Conservation (phyloP, 2,113 vertebrate genomes). For the Alethe castanea region DNA sequence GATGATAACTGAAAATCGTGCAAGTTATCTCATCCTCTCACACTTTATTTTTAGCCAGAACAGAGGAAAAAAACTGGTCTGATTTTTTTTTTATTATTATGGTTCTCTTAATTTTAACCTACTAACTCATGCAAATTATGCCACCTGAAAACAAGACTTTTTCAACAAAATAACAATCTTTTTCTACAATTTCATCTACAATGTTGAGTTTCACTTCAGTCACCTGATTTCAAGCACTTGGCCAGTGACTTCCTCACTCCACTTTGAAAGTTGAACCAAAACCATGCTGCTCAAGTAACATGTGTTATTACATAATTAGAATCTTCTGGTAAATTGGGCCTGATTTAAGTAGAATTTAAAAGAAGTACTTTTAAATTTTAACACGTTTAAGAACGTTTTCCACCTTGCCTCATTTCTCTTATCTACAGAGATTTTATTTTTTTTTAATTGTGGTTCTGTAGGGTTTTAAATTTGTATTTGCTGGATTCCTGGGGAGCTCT, state of each 20-base stretch:
- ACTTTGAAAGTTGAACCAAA: background rate
- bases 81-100: background rate
- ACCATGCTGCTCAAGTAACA: rapidly evolving
- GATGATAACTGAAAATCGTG: background rate
- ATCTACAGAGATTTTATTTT: background rate
- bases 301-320: rapidly evolving
- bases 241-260: background rate
- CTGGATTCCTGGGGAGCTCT: background rate
- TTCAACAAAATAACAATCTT: background rate
- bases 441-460: background rate
- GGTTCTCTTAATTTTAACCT: background rate
- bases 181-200: background rate
- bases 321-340: background rate
- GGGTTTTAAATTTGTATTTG: background rate
- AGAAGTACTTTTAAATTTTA: background rate
- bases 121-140: background rate
- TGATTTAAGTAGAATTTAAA: background rate
- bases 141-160: background rate
- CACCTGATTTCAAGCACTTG: background rate
- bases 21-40: background rate
- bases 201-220: background rate
- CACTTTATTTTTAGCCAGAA: background rate
- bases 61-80: background rate
- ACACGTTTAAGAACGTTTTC: background rate
- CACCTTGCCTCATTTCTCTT: background rate